These are phyloP conservation scores for Phortica okadai DNA, from an alignment of 2,888 invertebrate genomes.

Conservation along the genomic window DNA sequence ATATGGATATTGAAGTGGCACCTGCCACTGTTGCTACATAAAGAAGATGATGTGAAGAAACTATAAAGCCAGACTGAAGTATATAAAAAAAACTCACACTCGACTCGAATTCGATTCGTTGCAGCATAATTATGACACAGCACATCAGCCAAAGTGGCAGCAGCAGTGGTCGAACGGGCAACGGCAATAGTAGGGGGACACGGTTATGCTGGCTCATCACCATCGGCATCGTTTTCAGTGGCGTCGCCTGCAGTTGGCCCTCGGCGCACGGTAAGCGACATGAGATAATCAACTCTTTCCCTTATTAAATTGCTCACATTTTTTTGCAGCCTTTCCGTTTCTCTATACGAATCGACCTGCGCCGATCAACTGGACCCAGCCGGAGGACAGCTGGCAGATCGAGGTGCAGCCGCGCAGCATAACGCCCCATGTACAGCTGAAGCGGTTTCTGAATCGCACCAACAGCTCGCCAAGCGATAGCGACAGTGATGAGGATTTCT, in stretches of 20 bases:
- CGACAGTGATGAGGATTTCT: conserved; percentile 71
- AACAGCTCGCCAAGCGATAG: conserved; percentile 63
- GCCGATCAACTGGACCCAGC: conserved; percentile 72
- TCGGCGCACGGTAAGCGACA: conserved; percentile 55
- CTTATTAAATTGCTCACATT: not conserved
- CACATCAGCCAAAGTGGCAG: conserved; percentile 8
- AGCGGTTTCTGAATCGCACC: conserved; percentile 67
- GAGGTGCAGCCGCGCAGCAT: conserved; percentile 74
- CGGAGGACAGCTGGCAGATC: conserved; percentile 73
- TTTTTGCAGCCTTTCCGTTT: conserved; percentile 70
- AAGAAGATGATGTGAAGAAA: too few species aligned
- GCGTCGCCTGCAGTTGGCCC: conserved; percentile 27
- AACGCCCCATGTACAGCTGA: conserved; percentile 70
- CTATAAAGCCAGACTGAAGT: too few species aligned
- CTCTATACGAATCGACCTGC: conserved; percentile 61
- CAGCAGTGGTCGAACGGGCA: conserved; percentile 39
- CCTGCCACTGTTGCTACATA: not conserved
- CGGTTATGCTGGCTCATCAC: conserved; percentile 63
- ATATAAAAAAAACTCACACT: not conserved
- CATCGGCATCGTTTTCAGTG: conserved; percentile 38
- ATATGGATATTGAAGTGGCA: too few species aligned
- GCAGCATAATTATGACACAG: conserved; percentile 56
- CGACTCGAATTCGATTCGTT: conserved; percentile 5
- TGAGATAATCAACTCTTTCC: not conserved
- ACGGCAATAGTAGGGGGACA: conserved; percentile 25